Base-by-base conservation (phyloP, 2,113 vertebrate genomes). In the Tretioscincus oriximinensis region DNA sequence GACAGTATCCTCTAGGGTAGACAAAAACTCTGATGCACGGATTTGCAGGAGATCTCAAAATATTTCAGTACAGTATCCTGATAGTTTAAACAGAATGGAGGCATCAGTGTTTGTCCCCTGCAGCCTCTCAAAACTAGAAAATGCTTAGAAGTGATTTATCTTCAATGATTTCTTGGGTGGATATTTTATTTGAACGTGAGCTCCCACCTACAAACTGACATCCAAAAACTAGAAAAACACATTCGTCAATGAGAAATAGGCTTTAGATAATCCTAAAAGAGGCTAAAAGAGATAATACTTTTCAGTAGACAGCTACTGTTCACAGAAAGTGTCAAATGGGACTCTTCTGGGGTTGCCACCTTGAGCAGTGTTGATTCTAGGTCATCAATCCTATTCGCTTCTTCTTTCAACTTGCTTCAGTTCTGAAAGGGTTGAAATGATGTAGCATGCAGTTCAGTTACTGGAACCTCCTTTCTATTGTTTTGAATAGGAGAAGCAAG, bases 281-380 rank as follows among this genome's bases (percentile, higher is more conserved):
- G n/a, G 22, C 31, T 79, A 21, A 71, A 70, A 63, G 58, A 47
- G 35, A 21, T 84, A 87, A 54, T 67, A 35, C 47, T 81, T 85
- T 82, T 68, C 73, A 81, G 85, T 41, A 72, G 45, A 2, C 47
- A 88, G 51, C 41, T 80, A 20, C 47, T 16, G 63, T 77, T 69
- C 49, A 80, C n/a, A 8, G 1, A 49, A 77, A 85, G 9, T 84
- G 51, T 81, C 82, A 84, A 78, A 47, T 64, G 31, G 72, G 12
- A 8, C 63, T 72, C 60, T 58, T 60, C n/a, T 61, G 7, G 78
- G 35, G 65, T 68, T 69, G 63, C 10, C 77, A 10, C 54, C 28
- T 85, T 81, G 72, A 78, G 76, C 22, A 83, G 26, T 20, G 16
- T 76, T 77, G 65, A 74, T 81, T 87, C 82, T 78, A 87, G 81